phyloP scores from a whole-genome alignment of 37 sponge, comb jelly and placozoan genomes.

The Spongilla lacustris region DNA sequence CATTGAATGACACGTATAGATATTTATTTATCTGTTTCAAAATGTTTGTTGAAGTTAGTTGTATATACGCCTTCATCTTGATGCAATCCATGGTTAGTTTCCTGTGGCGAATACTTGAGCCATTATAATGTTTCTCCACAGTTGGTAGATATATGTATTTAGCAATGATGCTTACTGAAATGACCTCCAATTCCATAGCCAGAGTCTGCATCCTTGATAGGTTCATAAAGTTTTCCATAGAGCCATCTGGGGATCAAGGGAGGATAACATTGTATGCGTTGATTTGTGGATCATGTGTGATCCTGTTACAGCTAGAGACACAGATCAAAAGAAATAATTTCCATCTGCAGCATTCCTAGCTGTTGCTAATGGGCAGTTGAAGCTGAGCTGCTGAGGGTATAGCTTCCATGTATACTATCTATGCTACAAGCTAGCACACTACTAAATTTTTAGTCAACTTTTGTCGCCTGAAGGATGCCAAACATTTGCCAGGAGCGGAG shows the following conservation, averaged over 20 bases:
- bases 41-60: too few species aligned
- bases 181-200: neutral
- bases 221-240: neutral
- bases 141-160: neutral
- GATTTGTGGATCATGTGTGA: neutral
- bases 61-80: neutral
- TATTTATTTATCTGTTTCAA: neutral
- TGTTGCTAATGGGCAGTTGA: constrained; percentile 55
- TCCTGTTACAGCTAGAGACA: too few species aligned
- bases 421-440: too few species aligned
- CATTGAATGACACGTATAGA: too few species aligned
- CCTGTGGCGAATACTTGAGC: neutral
- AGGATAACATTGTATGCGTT: neutral
- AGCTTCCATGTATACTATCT: too few species aligned
- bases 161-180: neutral
- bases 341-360: constrained; percentile 8
- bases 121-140: too few species aligned
- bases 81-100: neutral
- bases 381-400: too few species aligned
- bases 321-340: neutral
- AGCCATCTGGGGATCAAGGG: neutral
- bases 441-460: too few species aligned
- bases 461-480: too few species aligned
- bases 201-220: neutral
- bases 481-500: too few species aligned